Percentiles rank a stretch among this genome's conserved stretches.
Conservation (phyloP, 1,140 invertebrate species). For the Drosophila persimilis region DNA sequence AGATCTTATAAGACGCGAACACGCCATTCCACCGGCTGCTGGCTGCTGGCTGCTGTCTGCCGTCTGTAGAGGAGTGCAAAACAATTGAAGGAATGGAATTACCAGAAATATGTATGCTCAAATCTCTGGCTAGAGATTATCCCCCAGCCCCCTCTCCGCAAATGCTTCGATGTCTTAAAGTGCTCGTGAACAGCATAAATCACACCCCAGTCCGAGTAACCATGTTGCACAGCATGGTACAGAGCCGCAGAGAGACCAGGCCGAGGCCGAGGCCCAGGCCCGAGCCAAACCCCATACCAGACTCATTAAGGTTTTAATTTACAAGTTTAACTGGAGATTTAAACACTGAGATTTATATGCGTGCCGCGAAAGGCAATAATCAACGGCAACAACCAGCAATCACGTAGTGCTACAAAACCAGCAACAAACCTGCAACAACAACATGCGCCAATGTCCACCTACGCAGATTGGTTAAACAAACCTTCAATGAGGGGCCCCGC, state of each 20-base stretch:
- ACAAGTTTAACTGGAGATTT: constrained; percentile 70
- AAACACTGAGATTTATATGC: constrained; percentile 76
- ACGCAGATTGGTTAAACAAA: constrained; percentile 67
- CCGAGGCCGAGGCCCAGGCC: background rate
- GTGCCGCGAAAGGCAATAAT: constrained; percentile 64
- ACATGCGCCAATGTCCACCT: constrained; percentile 63
- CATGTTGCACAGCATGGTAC: constrained; percentile 47
- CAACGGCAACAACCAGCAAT: constrained; percentile 64
- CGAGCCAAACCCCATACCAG: constrained; percentile 30
- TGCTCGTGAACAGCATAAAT: constrained; percentile 57
- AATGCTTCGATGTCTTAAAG: constrained; percentile 31
- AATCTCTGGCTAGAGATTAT: background rate
- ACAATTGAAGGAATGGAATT: constrained; percentile 15
- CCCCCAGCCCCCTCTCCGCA: background rate
- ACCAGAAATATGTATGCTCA: constrained; percentile 10
- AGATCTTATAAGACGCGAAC: constrained; percentile 54
- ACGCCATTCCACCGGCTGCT: constrained; percentile 52
- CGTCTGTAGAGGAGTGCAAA: constrained; percentile 10
- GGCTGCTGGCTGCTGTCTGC: no score
- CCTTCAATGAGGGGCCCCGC: constrained; percentile 9
- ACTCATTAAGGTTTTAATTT: constrained; percentile 80
- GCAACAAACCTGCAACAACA: constrained; percentile 27
- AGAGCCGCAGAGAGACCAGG: background rate
- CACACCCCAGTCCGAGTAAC: constrained; percentile 31
- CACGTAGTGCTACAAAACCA: constrained; percentile 39